Evolutionary conservation across 2,888 invertebrate genomes (phyloP).

Genomic region (Scrobipalpa atriplicella): DNA sequence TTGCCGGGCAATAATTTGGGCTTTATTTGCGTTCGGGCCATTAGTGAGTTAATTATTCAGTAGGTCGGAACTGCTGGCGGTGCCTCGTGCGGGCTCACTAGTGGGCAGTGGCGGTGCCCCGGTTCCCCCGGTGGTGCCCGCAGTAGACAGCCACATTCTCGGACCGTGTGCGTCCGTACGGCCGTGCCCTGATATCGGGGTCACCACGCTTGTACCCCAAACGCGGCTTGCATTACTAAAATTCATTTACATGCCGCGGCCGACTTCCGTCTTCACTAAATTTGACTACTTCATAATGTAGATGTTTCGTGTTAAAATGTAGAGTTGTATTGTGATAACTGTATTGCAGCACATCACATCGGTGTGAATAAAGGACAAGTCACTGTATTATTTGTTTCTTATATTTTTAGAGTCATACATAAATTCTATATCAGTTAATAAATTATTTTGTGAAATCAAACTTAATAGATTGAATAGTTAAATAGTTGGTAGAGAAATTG

Average conservation of each 20-base stretch:
- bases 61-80: conserved; percentile 36
- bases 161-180: background rate
- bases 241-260: conserved; percentile 22
- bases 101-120: conserved; percentile 3
- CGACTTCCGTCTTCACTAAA: conserved; percentile 23
- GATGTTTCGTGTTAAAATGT: conserved; percentile 10
- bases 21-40: conserved; percentile 76
- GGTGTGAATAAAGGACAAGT: background rate
- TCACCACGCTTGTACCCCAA: conserved; percentile 14
- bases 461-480: background rate
- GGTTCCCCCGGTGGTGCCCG: background rate
- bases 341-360: background rate
- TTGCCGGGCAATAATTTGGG: conserved; percentile 72
- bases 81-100: background rate
- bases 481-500: background rate
- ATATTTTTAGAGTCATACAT: too few species aligned
- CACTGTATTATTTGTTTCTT: too few species aligned
- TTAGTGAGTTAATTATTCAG: conserved; percentile 78
- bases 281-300: conserved; percentile 15
- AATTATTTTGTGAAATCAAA: too few species aligned
- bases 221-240: conserved; percentile 21
- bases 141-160: background rate
- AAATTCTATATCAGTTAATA: too few species aligned
- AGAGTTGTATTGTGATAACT: background rate
- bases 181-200: conserved; percentile 22